Evolutionary conservation across 2,113 vertebrate genomes (phyloP).

Genomic region (Eonycteris spelaea): DNA sequence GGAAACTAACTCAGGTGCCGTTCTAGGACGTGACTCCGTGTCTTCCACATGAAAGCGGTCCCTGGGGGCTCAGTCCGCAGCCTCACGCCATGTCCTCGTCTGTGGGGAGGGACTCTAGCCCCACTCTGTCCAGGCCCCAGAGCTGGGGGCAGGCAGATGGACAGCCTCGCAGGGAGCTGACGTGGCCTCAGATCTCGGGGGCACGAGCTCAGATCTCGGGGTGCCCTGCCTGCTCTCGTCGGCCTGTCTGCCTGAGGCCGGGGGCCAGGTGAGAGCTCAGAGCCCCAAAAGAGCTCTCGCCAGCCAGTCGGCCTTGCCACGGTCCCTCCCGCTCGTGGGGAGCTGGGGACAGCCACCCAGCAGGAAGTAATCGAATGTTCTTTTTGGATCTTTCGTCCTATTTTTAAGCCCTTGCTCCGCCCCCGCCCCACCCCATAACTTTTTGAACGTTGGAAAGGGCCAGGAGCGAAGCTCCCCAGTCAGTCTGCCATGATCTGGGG

Average conservation of each 20-base stretch:
- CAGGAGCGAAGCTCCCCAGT: fast-evolving
- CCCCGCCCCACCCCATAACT: background rate
- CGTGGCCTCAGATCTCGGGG: fast-evolving
- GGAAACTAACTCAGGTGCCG: fast-evolving
- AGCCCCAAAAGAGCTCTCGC: background rate
- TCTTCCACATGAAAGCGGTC: background rate
- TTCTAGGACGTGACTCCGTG: background rate
- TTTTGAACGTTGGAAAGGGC: background rate
- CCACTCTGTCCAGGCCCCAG: background rate
- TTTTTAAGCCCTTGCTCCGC: background rate
- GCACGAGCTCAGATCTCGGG: too few species aligned
- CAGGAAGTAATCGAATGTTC: background rate
- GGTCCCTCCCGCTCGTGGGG: fast-evolving
- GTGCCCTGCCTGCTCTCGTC: fast-evolving
- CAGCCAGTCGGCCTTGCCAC: fast-evolving
- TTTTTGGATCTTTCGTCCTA: background rate
- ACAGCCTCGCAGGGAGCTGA: fast-evolving
- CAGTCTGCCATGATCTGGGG: fast-evolving
- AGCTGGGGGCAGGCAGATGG: fast-evolving
- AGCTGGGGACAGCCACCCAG: background rate
- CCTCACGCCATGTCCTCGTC: fast-evolving
- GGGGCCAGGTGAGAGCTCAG: fast-evolving
- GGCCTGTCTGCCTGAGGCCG: background rate
- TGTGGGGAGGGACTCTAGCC: fast-evolving
- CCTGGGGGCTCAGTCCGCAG: fast-evolving